Evolutionary conservation across 1,140 invertebrate species (phyloP), one percentile per base, ranked within the genome.

Genomic region (Drosophila orosa): DNA sequence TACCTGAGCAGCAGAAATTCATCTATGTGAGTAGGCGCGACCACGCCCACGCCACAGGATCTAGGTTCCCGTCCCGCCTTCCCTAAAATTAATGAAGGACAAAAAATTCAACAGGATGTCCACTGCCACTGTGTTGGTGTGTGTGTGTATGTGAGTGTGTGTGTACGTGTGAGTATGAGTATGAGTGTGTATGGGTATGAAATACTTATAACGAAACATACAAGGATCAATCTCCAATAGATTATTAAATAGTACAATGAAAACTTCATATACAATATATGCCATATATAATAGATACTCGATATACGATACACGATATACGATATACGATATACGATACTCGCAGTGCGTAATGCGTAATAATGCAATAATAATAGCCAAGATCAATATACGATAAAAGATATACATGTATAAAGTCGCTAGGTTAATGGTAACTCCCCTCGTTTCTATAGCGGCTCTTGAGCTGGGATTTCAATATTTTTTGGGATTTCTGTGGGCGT

Each of bases 211-310:
- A 86, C 83, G 83, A 86, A 86, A 86, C 83, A 89, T 86, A 83
- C 79, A 87, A 80, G 81, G 84, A 83, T 86, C 61, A 87, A 89
- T 77, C 69, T 84, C 72, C 83, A 84, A 84, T 86, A 86, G 83
- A 89, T 83, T 89, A 89, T 87, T 84, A 85, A 82, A 81, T 86
- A 86, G 72, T 86, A 86, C 79, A 86, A 86, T 86, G 83, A 86
- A 86, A 86, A 86, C 83, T 86, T 86, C 83, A 86, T 86, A 86
- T 86, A 77, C 76, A 89, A 83, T 86, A 87, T 78, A 80, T 80
- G 74, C 63, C 73, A 75, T 80, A 85, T 85, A 85, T 86, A 66
- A 74, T 74, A 74, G 60, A 75, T 76, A 76, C 74, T 71, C 67
- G 62, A 86, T 85, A 85, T 68, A 73, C 82, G 63, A 85, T 83